Evolutionary conservation across 2,113 vertebrate genomes (phyloP).

Genomic region (Gobius niger): DNA sequence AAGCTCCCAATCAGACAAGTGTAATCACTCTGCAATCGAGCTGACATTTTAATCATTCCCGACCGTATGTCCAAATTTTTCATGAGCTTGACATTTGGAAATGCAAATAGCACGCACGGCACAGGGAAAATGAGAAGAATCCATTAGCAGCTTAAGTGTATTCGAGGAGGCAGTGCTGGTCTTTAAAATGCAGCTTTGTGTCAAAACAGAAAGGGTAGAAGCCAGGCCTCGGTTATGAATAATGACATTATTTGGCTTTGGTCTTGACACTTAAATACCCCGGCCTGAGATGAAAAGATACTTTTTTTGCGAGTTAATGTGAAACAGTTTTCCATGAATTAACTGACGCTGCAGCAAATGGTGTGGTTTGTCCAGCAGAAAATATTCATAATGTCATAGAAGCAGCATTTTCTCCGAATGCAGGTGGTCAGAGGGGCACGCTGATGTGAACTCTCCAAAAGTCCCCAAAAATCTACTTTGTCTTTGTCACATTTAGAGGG

Average conservation of each 20-base stretch:
- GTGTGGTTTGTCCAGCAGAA: no score
- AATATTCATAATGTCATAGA: no score
- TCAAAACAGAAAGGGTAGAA: conserved; percentile 7
- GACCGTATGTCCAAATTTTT: conserved; percentile 38
- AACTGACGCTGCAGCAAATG: no score
- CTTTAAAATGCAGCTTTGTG: neutral
- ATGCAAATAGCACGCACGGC: conserved; percentile 47
- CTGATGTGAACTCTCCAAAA: no score
- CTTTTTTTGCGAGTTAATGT: neutral
- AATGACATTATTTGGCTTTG: neutral
- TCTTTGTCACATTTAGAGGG: no score
- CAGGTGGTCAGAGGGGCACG: no score
- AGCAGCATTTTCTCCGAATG: no score
- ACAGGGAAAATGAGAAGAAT: conserved; percentile 34
- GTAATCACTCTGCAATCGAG: conserved; percentile 37
- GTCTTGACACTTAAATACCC: neutral
- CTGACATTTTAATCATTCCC: conserved; percentile 59
- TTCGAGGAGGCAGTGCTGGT: neutral
- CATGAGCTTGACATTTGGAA: conserved; percentile 59
- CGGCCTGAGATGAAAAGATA: neutral
- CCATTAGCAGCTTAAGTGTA: conserved; percentile 4
- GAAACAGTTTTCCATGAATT: neutral
- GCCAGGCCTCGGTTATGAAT: neutral
- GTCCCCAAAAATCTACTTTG: no score
- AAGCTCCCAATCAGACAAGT: conserved; percentile 35